Evolutionary conservation across 2,113 vertebrate genomes (phyloP).

Genomic region (Octodon degus): DNA sequence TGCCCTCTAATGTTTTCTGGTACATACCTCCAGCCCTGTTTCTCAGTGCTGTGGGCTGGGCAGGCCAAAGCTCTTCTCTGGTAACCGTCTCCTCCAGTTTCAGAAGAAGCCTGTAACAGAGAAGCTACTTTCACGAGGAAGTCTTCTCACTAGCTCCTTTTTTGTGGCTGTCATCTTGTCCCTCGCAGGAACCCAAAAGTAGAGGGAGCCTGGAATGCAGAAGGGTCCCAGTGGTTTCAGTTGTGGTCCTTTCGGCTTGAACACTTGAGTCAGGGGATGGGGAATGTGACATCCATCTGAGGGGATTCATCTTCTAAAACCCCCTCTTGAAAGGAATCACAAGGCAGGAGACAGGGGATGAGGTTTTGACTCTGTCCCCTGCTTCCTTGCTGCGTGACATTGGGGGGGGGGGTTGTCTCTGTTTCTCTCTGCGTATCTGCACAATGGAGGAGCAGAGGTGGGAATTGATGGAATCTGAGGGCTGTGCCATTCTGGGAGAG

Average conservation of each 20-base stretch:
- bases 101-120: neutral
- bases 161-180: neutral
- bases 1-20: neutral
- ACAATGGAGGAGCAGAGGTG: neutral
- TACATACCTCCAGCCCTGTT: neutral
- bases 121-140: neutral
- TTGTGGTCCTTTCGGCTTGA: neutral
- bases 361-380: neutral
- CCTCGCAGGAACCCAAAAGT: neutral
- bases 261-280: neutral
- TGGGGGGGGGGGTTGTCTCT: neutral
- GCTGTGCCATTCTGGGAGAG: neutral
- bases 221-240: neutral
- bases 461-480: neutral
- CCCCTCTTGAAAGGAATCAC: neutral
- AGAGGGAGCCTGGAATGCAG: neutral
- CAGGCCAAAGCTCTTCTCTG: neutral
- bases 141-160: neutral
- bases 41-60: neutral
- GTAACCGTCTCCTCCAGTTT: neutral
- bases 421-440: slow-evolving; percentile 13
- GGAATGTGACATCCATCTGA: neutral
- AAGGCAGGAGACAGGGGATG: neutral
- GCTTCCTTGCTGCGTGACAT: neutral
- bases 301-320: neutral